A percentile compares a stretch with the other conserved stretches of the same genome.
phyloP scores from a whole-genome alignment of 1,140 invertebrate species.

The Zaprionus nigranus region DNA sequence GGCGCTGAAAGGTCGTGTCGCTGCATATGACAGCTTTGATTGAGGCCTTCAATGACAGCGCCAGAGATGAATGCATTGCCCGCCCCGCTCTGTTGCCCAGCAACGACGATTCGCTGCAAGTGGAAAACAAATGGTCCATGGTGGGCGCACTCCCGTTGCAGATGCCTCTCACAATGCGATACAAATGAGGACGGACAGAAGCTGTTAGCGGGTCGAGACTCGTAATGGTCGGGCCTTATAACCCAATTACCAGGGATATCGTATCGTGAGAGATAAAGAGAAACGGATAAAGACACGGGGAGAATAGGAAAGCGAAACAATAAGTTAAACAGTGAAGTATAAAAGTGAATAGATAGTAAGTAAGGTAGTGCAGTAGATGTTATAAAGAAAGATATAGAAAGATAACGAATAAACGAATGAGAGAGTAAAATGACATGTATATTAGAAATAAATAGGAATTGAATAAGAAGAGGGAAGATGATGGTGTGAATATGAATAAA shows the following conservation, averaged over 20 bases:
- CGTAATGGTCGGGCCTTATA: conserved; percentile 16
- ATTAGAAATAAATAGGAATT: too few relatives aligned
- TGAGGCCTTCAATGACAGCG: conserved; percentile 75
- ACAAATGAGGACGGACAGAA: conserved; percentile 32
- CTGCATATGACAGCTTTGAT: conserved; percentile 78
- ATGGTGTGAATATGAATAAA: too few relatives aligned
- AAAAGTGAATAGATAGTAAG: too few relatives aligned
- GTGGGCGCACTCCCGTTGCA: conserved; percentile 18
- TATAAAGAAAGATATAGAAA: too few relatives aligned
- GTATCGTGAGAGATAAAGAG: not conserved
- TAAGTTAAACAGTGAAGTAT: not conserved
- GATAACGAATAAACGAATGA: not conserved
- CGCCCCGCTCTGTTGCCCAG: not conserved
- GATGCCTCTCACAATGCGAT: conserved; percentile 28
- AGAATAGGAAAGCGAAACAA: not conserved
- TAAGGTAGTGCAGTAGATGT: too few relatives aligned
- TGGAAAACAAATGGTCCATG: conserved; percentile 41
- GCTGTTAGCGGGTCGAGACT: conserved; percentile 30
- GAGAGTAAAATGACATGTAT: too few relatives aligned
- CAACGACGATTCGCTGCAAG: not conserved
- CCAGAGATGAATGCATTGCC: not conserved
- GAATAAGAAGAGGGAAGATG: too few relatives aligned
- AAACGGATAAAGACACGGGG: not conserved
- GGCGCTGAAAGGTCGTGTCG: conserved; percentile 45
- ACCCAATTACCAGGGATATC: not conserved